Conservation (phyloP, 2,797 vertebrate species). For the Leptatherina wallacei region DNA sequence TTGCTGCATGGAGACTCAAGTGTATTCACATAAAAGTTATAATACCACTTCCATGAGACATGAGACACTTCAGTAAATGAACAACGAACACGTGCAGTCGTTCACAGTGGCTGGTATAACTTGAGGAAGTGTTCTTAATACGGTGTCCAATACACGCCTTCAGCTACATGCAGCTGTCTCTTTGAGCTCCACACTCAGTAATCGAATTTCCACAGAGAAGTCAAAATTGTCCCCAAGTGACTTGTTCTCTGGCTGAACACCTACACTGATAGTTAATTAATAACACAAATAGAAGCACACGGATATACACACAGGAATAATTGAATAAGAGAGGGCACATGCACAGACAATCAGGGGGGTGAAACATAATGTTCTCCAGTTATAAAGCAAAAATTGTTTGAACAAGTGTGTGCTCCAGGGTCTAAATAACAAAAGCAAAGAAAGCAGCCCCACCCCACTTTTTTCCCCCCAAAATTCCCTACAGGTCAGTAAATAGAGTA, state of each 20-base stretch:
- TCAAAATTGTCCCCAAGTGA: conserved; percentile 53
- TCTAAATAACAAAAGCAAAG: conserved; percentile 32
- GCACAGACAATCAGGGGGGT: background rate
- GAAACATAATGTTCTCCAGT: background rate
- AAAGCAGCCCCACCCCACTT: too few relatives aligned
- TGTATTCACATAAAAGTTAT: conserved; percentile 31
- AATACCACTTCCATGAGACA: conserved; percentile 29
- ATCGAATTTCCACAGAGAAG: conserved; percentile 69
- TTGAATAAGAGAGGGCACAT: conserved; percentile 5
- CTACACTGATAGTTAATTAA: conserved; percentile 69
- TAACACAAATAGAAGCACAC: conserved; percentile 52
- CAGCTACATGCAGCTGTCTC: conserved; percentile 64
- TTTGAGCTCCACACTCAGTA: conserved; percentile 40
- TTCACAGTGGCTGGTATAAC: conserved; percentile 41
- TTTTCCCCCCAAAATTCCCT: conserved; percentile 2
- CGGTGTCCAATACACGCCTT: conserved; percentile 55
- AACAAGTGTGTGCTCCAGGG: conserved; percentile 8
- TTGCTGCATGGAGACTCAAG: conserved; percentile 14
- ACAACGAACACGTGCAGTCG: conserved; percentile 30
- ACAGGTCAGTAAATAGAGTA: conserved; percentile 21
- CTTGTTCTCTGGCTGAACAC: conserved; percentile 51
- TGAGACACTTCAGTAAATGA: conserved; percentile 39
- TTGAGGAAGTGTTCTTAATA: conserved; percentile 39
- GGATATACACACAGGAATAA: conserved; percentile 33
- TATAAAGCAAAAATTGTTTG: conserved; percentile 26